phyloP scores from a whole-genome alignment of 2,797 vertebrate species.

The Atherinosoma microstoma region DNA sequence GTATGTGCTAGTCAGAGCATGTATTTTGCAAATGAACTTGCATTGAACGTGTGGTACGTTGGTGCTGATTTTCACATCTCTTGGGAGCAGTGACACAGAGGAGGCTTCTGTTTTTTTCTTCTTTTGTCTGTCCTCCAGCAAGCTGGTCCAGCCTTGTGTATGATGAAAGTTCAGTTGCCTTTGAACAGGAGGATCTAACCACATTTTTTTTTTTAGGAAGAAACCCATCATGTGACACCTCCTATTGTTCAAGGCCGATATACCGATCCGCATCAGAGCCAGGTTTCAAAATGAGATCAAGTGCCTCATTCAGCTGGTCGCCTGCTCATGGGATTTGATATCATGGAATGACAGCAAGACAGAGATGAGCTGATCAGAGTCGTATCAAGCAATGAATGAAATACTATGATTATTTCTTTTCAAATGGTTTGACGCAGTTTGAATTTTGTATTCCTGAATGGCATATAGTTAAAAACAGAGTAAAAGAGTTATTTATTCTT shows the following conservation, averaged over 20 bases:
- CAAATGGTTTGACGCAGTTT: slow-evolving; percentile 18
- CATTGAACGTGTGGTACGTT: slow-evolving; percentile 34
- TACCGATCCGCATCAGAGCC: slow-evolving; percentile 55
- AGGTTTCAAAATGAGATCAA: slow-evolving; percentile 62
- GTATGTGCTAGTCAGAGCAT: slow-evolving; percentile 47
- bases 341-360: slow-evolving; percentile 44
- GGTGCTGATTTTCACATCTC: slow-evolving; percentile 48
- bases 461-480: background rate
- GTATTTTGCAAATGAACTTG: slow-evolving; percentile 64
- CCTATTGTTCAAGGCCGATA: slow-evolving; percentile 47
- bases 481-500: slow-evolving; percentile 1
- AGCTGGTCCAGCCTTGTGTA: slow-evolving; percentile 33
- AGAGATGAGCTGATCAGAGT: slow-evolving; percentile 47
- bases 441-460: slow-evolving; percentile 4
- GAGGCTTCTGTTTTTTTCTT: slow-evolving; percentile 32
- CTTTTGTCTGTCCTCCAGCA: slow-evolving; percentile 39
- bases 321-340: slow-evolving; percentile 57
- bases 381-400: slow-evolving; percentile 35
- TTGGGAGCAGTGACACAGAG: slow-evolving; percentile 34
- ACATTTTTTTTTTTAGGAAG: slow-evolving; percentile 22
- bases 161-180: slow-evolving; percentile 31
- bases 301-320: slow-evolving; percentile 56
- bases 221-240: slow-evolving; percentile 35
- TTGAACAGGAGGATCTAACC: slow-evolving; percentile 44
- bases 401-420: slow-evolving; percentile 18